Conservation (phyloP, 2,797 vertebrate species). For the Lagocephalus sceleratus region DNA sequence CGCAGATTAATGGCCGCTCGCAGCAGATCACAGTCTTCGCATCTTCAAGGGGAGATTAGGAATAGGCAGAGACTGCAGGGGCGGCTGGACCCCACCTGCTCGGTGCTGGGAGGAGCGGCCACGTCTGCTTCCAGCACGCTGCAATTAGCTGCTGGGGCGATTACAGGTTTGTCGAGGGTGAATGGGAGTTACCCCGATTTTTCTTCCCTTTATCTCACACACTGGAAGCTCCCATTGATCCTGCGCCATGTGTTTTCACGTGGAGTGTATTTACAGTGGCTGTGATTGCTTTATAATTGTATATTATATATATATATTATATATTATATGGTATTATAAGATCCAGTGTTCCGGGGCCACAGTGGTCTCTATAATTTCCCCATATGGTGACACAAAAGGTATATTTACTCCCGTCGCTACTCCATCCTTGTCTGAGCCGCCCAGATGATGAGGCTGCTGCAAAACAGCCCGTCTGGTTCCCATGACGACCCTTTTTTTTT, state of each 20-base stretch:
- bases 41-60: constrained; percentile 57
- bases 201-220: constrained; percentile 28
- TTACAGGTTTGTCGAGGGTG: constrained; percentile 56
- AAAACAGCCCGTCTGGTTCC: constrained; percentile 55
- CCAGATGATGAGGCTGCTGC: constrained; percentile 62
- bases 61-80: constrained; percentile 57
- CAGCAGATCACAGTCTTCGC: constrained; percentile 64
- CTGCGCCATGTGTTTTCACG: constrained; percentile 17
- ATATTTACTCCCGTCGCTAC: constrained; percentile 50
- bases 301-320: too few species aligned
- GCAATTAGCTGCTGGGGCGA: constrained; percentile 55
- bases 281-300: constrained; percentile 2
- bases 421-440: constrained; percentile 51
- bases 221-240: constrained; percentile 22
- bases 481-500: constrained; percentile 38
- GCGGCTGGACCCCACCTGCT: constrained; percentile 47
- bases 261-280: constrained; percentile 10
- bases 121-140: constrained; percentile 44
- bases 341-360: constrained; percentile 10
- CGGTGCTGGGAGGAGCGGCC: constrained; percentile 38
- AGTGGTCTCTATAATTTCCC: constrained; percentile 28
- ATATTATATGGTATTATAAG: not conserved
- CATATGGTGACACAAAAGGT: constrained; percentile 46
- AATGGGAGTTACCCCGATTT: constrained; percentile 36
- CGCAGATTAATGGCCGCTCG: constrained; percentile 66